Base-by-base conservation (phyloP, 2,797 vertebrate genomes). In the Notamacropus eugenii region DNA sequence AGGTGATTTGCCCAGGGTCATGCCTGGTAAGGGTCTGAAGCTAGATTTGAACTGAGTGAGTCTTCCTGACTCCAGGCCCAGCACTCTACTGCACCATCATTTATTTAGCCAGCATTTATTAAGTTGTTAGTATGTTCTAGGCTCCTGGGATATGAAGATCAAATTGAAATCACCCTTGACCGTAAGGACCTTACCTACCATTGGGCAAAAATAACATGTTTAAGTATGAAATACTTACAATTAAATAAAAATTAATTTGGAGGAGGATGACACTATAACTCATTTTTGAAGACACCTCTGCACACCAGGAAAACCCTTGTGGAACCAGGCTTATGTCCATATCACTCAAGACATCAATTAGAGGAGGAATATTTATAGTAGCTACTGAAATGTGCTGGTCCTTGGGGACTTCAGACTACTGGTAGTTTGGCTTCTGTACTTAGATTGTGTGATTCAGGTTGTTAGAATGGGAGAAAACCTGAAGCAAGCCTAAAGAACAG, bases 391-490 rank as follows among this genome's bases (percentile, higher is more conserved):
- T 27, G 40, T 24, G 9, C 19, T 82, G 40, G 40, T 87, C 40
- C 9, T 50, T 19, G 46, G 40, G 40, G 40, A 9, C 27, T 82
- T 46, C 19, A 22, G 40, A 46, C 22, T 46, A 22, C 8, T 24
- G 11, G 28, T 46, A 82, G 19, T 19, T 82, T 46, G 46, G n/a
- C 40, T 82, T 40, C 22, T 46, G 22, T 46, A 27, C 6, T 82
- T 82, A 46, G 40, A 82, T 11, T 82, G 74, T 1, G 2, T 46
- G 40, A 82, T 22, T 24, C 6, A 57, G 28, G n/a, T 55, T 29
- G 57, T 55, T 93, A 95, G 95, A 95, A 95, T 29, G 40, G 62
- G 19, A 96, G 22, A 40, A 95, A 97, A 97, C 82, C 1, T 62
- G 3, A 50, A 92, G 59, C 14, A 90, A 58, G 31, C 19, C 24